phyloP scores from a whole-genome alignment of 2,113 vertebrate genomes.

The Ceratotherium simum region DNA sequence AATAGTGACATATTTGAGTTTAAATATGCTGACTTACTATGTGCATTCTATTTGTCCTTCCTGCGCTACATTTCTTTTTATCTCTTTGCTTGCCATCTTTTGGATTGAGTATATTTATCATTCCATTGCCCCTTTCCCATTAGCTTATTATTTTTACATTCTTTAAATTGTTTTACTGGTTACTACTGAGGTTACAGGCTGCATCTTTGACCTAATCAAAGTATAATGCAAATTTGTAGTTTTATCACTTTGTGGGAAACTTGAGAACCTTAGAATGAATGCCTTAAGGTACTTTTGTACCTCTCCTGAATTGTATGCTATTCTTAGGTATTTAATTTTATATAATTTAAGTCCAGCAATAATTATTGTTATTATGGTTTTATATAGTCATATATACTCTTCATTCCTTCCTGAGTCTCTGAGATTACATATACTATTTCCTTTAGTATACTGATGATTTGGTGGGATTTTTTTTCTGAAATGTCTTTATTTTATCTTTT shows the following conservation, averaged over 20 bases:
- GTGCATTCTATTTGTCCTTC: background rate
- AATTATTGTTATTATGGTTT: background rate
- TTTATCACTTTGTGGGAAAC: background rate
- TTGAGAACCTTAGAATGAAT: background rate
- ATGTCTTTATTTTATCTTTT: background rate
- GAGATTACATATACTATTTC: background rate
- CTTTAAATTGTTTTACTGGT: background rate
- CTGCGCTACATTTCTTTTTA: background rate
- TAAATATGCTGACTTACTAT: background rate
- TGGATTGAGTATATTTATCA: background rate
- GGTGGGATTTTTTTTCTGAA: background rate
- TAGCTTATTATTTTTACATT: slow-evolving; percentile 15
- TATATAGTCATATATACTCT: background rate
- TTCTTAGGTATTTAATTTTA: background rate
- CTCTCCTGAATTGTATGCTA: background rate
- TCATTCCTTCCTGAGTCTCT: background rate
- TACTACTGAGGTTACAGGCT: background rate
- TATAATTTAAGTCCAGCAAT: background rate
- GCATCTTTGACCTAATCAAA: background rate
- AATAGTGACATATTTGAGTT: background rate
- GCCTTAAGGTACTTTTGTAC: background rate
- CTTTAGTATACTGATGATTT: background rate
- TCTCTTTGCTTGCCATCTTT: background rate
- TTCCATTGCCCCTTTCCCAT: background rate
- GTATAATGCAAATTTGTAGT: background rate